Evolutionary conservation across 35 echinoderm and acorn worm species (phyloP).

Genomic region (Apostichopus japonicus): DNA sequence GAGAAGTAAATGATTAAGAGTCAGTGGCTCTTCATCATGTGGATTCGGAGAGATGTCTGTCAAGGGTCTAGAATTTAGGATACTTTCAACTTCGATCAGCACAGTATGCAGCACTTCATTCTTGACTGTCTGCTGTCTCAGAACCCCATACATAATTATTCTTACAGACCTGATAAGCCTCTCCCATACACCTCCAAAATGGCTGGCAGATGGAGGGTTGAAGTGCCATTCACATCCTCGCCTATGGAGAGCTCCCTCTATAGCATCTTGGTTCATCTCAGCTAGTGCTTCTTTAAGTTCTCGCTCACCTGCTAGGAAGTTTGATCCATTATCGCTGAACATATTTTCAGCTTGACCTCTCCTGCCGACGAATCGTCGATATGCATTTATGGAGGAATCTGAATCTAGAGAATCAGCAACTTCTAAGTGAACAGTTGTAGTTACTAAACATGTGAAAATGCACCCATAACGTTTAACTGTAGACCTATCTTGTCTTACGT

Average conservation of each 20-base stretch:
- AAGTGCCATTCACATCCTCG: conserved; percentile 40
- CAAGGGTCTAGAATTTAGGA: conserved; percentile 34
- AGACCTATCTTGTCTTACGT: conserved; percentile 9
- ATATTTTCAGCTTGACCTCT: conserved; percentile 55
- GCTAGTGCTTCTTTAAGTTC: conserved; percentile 55
- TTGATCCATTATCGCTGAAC: conserved; percentile 63
- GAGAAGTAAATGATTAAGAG: conserved; percentile 34
- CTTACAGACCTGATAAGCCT: conserved; percentile 1
- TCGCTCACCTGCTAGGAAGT: conserved; percentile 61
- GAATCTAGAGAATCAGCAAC: conserved; percentile 40
- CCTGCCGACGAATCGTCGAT: conserved; percentile 49
- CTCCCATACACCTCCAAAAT: conserved; percentile 32
- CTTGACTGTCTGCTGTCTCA: conserved; percentile 26
- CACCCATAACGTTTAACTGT: conserved; percentile 44
- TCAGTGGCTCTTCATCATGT: conserved; percentile 6
- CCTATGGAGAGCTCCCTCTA: conserved; percentile 25
- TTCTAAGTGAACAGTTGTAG: conserved; percentile 42
- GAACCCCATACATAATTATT: background rate
- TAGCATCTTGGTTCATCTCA: background rate
- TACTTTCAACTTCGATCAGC: conserved; percentile 28
- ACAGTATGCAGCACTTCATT: conserved; percentile 20
- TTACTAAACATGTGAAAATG: conserved; percentile 35
- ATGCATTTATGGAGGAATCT: conserved; percentile 54
- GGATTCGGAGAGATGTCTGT: conserved; percentile 33
- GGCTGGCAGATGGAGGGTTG: conserved; percentile 29